Percentiles rank a stretch among this genome's conserved stretches.
Conservation (phyloP, 2,888 invertebrate genomes). For the Agonopterix alstromeriana region DNA sequence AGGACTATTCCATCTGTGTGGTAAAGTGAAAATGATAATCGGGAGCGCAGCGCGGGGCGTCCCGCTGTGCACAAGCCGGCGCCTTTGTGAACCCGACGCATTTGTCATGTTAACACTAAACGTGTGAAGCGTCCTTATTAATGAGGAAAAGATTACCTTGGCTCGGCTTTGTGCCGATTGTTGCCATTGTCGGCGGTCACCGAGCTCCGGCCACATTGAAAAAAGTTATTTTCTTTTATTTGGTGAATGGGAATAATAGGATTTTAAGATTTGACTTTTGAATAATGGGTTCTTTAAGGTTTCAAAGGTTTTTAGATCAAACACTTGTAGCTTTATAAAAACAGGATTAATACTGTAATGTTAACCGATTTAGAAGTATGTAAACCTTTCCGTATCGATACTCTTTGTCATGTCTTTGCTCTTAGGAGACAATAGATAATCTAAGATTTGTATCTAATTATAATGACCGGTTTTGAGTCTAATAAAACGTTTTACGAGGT, state of each 20-base stretch:
- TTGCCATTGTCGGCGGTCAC: constrained; percentile 33
- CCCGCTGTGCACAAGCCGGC: constrained; percentile 40
- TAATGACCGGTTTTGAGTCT: constrained; percentile 37
- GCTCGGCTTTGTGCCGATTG: constrained; percentile 52
- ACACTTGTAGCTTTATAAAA: too few species aligned
- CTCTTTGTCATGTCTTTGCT: not conserved
- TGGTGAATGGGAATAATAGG: constrained; percentile 42
- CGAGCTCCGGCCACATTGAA: constrained; percentile 32
- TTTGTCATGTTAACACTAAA: constrained; percentile 74
- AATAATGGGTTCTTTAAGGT: not conserved
- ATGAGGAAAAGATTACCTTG: constrained; percentile 63
- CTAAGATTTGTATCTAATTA: constrained; percentile 40
- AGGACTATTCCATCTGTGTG: constrained; percentile 29
- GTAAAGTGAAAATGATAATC: constrained; percentile 40
- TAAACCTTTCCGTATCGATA: too few species aligned
- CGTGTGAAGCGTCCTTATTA: constrained; percentile 71
- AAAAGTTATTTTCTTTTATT: constrained; percentile 36
- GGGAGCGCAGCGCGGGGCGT: constrained; percentile 24
- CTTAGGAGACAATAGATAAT: constrained; percentile 8
- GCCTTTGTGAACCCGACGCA: constrained; percentile 47
- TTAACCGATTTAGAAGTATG: too few species aligned
- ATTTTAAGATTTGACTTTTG: constrained; percentile 21
- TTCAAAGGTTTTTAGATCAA: too few species aligned
- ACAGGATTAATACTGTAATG: too few species aligned
- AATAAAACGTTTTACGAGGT: constrained; percentile 49